Base-by-base conservation (phyloP, 2,797 vertebrate species). In the Rallus crepitans region DNA sequence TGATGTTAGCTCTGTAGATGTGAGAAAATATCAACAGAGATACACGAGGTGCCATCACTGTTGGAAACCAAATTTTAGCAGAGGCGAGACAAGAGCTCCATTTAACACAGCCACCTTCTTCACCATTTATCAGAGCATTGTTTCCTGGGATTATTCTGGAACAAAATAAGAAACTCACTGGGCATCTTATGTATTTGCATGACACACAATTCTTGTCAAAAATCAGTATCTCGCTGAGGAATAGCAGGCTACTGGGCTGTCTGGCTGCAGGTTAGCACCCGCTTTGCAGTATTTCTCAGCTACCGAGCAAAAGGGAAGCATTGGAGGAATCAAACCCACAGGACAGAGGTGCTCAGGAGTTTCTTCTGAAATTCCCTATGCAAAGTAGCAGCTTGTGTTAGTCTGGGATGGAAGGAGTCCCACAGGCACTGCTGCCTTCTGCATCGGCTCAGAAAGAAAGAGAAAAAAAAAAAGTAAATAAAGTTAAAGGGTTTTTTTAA, bases 141-240 rank as follows among this genome's bases (percentile, higher is more conserved):
- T 71, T 95, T 94, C 84, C 75, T 82, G 59, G 53, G 57, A 82
- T 85, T 94, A 70, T 31, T 87, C 89, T 83, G 39, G 45, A 85
- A 70, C 66, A 91, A 94, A 79, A 63, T 7, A 61, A 35, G n/a
- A 28, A 76, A 65, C n/a, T 93, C 56, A 65, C 53, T 15, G 31
- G 56, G 42, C 15, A 39, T 48, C 52, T 48, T 33, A 15, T 8
- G 1, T 59, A 60, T 70, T 86, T 77, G 73, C n/a, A 19, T 65
- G 85, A 71, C 11, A 52, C 59, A 72, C 2, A 25, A 53, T 70
- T 87, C 60, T 28, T 30, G 45, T 87, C 12, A 90, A 88, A 94
- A 96, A 79, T 72, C 66, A 72, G 2, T 76, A 79, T 27, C 5
- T 81, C 16, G 23, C 31, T 72, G 61, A 77, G 39, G 45, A 88